These are phyloP conservation scores for Macrotus californicus DNA, from an alignment of 2,113 vertebrate genomes.

Conservation along the genomic window DNA sequence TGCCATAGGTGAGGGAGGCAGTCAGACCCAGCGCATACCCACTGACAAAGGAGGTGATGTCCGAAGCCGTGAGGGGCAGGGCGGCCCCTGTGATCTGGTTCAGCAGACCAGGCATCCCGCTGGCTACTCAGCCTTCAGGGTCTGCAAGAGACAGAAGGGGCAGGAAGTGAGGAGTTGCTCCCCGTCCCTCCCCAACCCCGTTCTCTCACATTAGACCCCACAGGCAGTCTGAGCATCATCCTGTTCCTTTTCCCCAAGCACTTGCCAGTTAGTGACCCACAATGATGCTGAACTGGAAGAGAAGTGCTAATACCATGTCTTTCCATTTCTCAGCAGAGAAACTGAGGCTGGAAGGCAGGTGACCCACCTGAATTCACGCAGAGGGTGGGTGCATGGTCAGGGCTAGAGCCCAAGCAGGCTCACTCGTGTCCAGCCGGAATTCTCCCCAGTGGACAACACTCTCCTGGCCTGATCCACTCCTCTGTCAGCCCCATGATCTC, in stretches of 20 bases:
- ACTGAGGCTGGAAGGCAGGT: background rate
- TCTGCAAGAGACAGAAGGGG: constrained; percentile 12
- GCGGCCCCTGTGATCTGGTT: constrained; percentile 82
- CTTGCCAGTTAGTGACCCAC: rapidly evolving
- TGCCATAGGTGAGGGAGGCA: constrained; percentile 92
- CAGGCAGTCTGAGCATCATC: rapidly evolving
- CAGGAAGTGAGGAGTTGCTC: rapidly evolving
- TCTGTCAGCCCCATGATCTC: too few relatives aligned
- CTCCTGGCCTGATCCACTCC: background rate
- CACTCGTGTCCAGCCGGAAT: rapidly evolving
- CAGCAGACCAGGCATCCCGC: constrained; percentile 91
- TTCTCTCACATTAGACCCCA: background rate
- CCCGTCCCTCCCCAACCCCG: rapidly evolving
- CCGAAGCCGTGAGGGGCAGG: constrained; percentile 87
- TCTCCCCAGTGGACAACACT: rapidly evolving
- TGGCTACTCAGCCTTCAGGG: background rate
- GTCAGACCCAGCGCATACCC: constrained; percentile 94
- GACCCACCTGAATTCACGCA: background rate
- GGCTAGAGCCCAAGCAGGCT: background rate
- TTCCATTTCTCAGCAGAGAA: background rate
- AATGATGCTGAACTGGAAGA: rapidly evolving
- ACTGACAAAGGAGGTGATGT: constrained; percentile 92
- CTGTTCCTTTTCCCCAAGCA: background rate
- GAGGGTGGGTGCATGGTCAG: background rate
- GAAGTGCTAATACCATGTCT: background rate